Evolutionary conservation across 2,113 vertebrate species (phyloP).

Genomic region (Thunnus thynnus): DNA sequence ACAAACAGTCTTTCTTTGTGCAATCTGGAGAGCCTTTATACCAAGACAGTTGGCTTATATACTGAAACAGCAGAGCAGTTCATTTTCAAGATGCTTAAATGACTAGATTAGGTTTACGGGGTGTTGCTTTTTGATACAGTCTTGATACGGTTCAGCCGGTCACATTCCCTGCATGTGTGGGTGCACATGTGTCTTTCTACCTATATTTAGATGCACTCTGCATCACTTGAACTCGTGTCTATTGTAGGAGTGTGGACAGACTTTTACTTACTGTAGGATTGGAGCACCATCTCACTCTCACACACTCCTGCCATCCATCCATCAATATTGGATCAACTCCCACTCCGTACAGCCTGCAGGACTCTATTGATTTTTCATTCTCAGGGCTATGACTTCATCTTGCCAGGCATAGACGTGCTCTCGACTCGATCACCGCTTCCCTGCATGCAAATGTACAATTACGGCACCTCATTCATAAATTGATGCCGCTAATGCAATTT

Average conservation of each 20-base stretch:
- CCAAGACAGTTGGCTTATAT: too few relatives aligned
- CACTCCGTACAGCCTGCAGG: conserved; percentile 48
- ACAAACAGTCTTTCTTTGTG: conserved; percentile 33
- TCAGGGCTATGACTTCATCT: conserved; percentile 59
- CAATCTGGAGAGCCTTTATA: neutral
- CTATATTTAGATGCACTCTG: too few relatives aligned
- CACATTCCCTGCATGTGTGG: neutral
- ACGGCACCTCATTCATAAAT: neutral
- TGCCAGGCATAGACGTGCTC: conserved; percentile 4
- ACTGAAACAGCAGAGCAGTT: too few relatives aligned
- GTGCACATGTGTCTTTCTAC: neutral
- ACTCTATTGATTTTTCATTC: conserved; percentile 75
- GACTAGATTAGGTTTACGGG: too few relatives aligned
- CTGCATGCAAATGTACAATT: conserved; percentile 3
- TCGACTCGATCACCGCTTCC: conserved; percentile 32
- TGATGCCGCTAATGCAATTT: neutral
- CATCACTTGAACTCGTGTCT: neutral
- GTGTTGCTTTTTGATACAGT: too few relatives aligned
- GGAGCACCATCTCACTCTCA: neutral
- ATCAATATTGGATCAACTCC: conserved; percentile 68
- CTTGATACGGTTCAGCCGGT: too few relatives aligned
- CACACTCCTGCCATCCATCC: conserved; percentile 30
- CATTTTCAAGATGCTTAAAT: too few relatives aligned
- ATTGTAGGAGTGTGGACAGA: neutral
- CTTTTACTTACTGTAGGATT: neutral